Percentiles rank a stretch among this genome's conserved stretches.
Conservation (phyloP, 2,888 invertebrate genomes). For the Nipponacmea schrenckii region DNA sequence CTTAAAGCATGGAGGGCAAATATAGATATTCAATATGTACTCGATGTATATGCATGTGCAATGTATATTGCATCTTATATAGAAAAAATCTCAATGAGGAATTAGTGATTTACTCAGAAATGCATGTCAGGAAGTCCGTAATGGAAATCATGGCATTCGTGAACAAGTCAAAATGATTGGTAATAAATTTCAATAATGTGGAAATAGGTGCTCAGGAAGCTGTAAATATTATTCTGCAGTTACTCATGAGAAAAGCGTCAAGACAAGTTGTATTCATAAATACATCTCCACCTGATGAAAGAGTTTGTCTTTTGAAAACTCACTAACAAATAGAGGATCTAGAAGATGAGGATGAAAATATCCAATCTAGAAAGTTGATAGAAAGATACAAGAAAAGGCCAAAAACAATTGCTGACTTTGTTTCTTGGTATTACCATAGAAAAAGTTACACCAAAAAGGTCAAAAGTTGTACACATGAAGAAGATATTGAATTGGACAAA, state of each 20-base stretch:
- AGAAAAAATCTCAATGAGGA: slow-evolving; percentile 36
- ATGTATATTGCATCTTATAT: slow-evolving; percentile 38
- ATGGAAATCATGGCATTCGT: slow-evolving; percentile 19
- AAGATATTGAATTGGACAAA: neutral
- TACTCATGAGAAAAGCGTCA: slow-evolving; percentile 39
- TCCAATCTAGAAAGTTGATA: slow-evolving; percentile 29
- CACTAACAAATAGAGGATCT: slow-evolving; percentile 33
- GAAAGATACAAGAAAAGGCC: slow-evolving; percentile 34
- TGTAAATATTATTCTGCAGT: slow-evolving; percentile 38
- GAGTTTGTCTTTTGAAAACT: slow-evolving; percentile 49
- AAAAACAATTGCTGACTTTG: slow-evolving; percentile 33
- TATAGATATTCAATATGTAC: too few species aligned
- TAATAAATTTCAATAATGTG: slow-evolving; percentile 23
- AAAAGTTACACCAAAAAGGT: slow-evolving; percentile 4
- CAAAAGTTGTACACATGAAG: too few species aligned
- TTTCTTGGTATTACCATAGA: slow-evolving; percentile 22
- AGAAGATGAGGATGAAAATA: slow-evolving; percentile 22
- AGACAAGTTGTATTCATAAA: slow-evolving; percentile 37
- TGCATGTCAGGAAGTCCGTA: slow-evolving; percentile 31
- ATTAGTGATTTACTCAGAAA: slow-evolving; percentile 38
- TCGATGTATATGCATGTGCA: too few species aligned
- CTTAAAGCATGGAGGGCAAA: too few species aligned
- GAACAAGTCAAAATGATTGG: slow-evolving; percentile 36
- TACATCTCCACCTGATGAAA: slow-evolving; percentile 41
- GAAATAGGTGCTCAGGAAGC: slow-evolving; percentile 54